phyloP scores from a whole-genome alignment of 64 coral and sea anemone species.

The Stichodactyla mertensii region DNA sequence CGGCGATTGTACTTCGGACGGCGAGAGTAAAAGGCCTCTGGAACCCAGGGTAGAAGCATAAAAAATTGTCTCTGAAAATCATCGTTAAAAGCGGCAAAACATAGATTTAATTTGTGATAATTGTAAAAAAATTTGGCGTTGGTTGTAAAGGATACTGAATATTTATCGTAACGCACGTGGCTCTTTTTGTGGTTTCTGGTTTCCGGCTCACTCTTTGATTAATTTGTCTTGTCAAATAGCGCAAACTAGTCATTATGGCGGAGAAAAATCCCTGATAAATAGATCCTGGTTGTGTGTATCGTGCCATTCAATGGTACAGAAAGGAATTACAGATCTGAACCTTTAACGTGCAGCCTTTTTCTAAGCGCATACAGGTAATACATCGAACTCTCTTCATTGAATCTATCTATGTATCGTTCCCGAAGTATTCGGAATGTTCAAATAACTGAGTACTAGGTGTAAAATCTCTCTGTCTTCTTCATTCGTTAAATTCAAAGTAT shows the following conservation, averaged over 20 bases:
- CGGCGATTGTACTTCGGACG: too few species aligned
- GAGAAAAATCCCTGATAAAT: background rate
- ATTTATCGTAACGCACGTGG: background rate
- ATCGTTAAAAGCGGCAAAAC: background rate
- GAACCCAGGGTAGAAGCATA: too few species aligned
- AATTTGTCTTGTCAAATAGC: constrained; percentile 1
- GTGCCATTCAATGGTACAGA: background rate
- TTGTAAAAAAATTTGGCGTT: background rate
- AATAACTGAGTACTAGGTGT: too few species aligned
- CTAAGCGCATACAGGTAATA: too few species aligned
- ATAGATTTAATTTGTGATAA: background rate
- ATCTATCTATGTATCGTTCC: too few species aligned
- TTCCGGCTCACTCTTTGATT: constrained; percentile 4
- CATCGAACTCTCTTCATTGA: too few species aligned
- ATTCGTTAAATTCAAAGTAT: too few species aligned
- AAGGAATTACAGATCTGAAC: background rate
- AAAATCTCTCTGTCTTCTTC: too few species aligned
- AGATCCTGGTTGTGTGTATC: background rate
- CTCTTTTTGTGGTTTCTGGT: background rate
- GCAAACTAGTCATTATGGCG: background rate
- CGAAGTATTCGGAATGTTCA: too few species aligned
- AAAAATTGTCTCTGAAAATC: too few species aligned
- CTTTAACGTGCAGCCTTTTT: too few species aligned
- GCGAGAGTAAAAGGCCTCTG: too few species aligned
- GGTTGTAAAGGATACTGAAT: background rate